Evolutionary conservation across 2,797 vertebrate species (phyloP).

Genomic region (Peromyscus melanophrys): DNA sequence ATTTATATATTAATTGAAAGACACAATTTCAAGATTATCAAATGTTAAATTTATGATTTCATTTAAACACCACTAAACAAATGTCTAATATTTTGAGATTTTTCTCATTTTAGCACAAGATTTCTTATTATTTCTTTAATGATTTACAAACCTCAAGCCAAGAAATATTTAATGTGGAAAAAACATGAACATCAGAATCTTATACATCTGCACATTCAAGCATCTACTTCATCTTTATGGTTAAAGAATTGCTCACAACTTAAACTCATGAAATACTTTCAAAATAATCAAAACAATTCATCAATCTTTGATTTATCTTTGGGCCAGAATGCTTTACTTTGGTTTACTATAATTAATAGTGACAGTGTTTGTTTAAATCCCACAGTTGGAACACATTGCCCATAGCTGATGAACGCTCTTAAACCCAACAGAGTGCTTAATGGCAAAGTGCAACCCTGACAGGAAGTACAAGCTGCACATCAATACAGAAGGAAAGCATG

Average conservation of each 20-base stretch:
- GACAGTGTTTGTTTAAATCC: slow-evolving; percentile 54
- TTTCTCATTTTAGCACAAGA: slow-evolving; percentile 39
- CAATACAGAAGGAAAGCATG: slow-evolving; percentile 70
- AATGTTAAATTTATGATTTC: slow-evolving; percentile 52
- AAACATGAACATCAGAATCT: slow-evolving; percentile 40
- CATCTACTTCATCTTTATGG: slow-evolving; percentile 1
- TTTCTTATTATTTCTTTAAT: slow-evolving; percentile 45
- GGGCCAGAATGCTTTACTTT: slow-evolving; percentile 65
- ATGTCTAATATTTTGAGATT: slow-evolving; percentile 30
- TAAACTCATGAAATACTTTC: slow-evolving; percentile 42
- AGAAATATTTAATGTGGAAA: slow-evolving; percentile 37
- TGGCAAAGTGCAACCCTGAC: slow-evolving; percentile 41
- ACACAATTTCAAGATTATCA: slow-evolving; percentile 21
- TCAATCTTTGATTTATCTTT: slow-evolving; percentile 56
- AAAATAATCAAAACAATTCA: slow-evolving; percentile 53
- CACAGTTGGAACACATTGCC: slow-evolving; percentile 60
- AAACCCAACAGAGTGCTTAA: slow-evolving; percentile 32
- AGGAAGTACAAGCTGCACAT: slow-evolving; percentile 72
- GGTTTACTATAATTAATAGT: slow-evolving; percentile 71
- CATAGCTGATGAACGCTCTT: slow-evolving; percentile 50
- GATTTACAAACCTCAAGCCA: slow-evolving; percentile 43
- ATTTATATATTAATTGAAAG: slow-evolving; percentile 27
- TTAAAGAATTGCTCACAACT: slow-evolving; percentile 29
- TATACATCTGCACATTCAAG: background rate
- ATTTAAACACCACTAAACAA: slow-evolving; percentile 61